These are phyloP conservation scores for Arrhopalites spinosus DNA, from an alignment of 2,888 invertebrate genomes.

Conservation along the genomic window DNA sequence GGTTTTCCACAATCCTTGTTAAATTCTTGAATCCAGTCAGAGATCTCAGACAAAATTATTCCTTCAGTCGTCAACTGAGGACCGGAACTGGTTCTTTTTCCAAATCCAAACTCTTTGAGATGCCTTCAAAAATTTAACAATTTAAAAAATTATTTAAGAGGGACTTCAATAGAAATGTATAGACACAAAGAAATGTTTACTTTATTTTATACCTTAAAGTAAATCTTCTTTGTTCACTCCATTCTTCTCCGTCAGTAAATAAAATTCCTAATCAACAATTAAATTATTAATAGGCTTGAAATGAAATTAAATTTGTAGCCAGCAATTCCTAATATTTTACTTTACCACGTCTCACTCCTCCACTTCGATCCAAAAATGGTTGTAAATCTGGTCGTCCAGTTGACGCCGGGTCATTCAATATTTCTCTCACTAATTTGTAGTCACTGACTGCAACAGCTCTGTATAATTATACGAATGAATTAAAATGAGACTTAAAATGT, in stretches of 20 bases:
- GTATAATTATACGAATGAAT: neutral
- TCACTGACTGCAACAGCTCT: constrained; percentile 52
- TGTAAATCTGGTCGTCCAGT: constrained; percentile 48
- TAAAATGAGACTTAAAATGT: neutral
- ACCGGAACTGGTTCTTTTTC: constrained; percentile 16
- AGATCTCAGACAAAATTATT: constrained; percentile 28
- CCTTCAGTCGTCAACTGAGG: neutral
- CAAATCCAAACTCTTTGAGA: constrained; percentile 51
- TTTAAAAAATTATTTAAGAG: no score
- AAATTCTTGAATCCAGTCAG: constrained; percentile 24
- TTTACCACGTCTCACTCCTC: constrained; percentile 47
- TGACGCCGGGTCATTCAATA: constrained; percentile 37
- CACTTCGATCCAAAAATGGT: constrained; percentile 46
- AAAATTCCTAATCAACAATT: constrained; percentile 36
- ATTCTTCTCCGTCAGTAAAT: constrained; percentile 50
- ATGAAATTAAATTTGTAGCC: no score
- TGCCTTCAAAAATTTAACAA: no score
- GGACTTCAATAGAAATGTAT: no score
- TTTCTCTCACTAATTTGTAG: constrained; percentile 45
- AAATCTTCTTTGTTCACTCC: constrained; percentile 49
- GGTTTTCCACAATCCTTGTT: constrained; percentile 22
- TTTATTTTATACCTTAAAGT: no score
- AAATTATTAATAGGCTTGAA: no score
- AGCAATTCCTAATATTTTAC: no score
- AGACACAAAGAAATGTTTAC: no score